Evolutionary conservation across 2,797 vertebrate species (phyloP), one percentile per base, ranked within the genome.

Genomic region (Peromyscus eremicus): DNA sequence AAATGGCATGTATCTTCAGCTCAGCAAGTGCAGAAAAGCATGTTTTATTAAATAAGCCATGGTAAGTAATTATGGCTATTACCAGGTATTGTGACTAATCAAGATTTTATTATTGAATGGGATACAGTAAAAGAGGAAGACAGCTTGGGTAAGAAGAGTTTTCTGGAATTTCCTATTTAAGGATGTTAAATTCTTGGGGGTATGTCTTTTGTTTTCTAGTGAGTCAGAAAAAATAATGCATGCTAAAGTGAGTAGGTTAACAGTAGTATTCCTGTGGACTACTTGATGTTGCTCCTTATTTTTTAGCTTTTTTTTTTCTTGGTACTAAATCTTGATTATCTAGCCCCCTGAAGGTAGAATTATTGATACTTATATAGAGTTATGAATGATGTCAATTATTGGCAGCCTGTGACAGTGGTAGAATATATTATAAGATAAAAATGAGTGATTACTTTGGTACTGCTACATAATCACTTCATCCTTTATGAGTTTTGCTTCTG

Each of bases 271-370:
- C 66, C 87, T 77, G 40, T 68, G 68, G 52, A 76, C 46, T 90
- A 89, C 70, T 55, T 87, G 32, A 91, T 87, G 82, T 25, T 94
- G 29, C 19, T 96, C 27, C 34, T 95, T 93, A 75, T 70, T 97
- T 91, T 81, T 73, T 90, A 94, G 46, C 89, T 76, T 37, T 70
- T 92, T 80, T 82, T 82, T 94, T 92, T 77, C 49, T 86, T 92
- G 66, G 62, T 85, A 94, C 77, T 87, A 92, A 93, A 66, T 97
- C 96, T 96, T 97, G 66, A 94, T 97, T 94, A 94, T 92, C 82
- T 91, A 93, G 71, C 32, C 43, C 86, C 91, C 29, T 80, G 93
- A 97, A 91, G 66, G 27, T 4, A 94, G 37, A 86, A 85, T 94
- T 97, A 94, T 25, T 91, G 92, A 94, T 94, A 81, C 40, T 84